Percentiles rank a stretch among this genome's conserved stretches.
Conservation (phyloP, 2,888 invertebrate genomes). For the Graphium colonna region DNA sequence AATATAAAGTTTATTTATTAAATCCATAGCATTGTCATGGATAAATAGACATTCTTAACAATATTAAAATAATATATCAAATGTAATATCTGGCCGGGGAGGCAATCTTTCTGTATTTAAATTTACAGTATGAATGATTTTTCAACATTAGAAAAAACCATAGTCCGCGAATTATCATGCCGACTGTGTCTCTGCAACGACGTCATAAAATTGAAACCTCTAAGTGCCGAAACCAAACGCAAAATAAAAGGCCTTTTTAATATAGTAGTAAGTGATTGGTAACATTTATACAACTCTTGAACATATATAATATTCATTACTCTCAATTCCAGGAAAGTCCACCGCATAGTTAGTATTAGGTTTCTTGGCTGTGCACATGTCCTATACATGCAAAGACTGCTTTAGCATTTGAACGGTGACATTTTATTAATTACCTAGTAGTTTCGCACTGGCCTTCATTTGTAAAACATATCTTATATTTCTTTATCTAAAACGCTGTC, state of each 20-base stretch:
- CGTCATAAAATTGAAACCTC: slow-evolving; percentile 65
- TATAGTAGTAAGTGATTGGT: slow-evolving; percentile 48
- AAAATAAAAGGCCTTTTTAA: slow-evolving; percentile 68
- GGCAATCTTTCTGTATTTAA: slow-evolving; percentile 21
- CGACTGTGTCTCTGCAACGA: slow-evolving; percentile 71
- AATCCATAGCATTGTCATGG: slow-evolving; percentile 30
- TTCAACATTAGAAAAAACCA: slow-evolving; percentile 61
- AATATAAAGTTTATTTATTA: background rate
- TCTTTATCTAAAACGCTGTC: too few species aligned
- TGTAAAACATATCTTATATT: too few species aligned
- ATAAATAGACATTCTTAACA: slow-evolving; percentile 26
- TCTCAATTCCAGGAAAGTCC: too few species aligned
- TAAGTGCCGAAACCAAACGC: slow-evolving; percentile 63
- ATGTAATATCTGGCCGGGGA: slow-evolving; percentile 14
- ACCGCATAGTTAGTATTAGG: too few species aligned
- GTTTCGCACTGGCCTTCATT: too few species aligned
- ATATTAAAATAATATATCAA: slow-evolving; percentile 12
- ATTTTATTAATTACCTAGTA: too few species aligned
- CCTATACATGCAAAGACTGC: too few species aligned
- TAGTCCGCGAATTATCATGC: slow-evolving; percentile 71
- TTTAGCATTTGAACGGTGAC: too few species aligned
- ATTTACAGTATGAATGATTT: slow-evolving; percentile 66
- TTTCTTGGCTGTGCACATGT: too few species aligned
- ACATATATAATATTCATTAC: too few species aligned
- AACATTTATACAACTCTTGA: too few species aligned